phyloP scores from a whole-genome alignment of 2,888 invertebrate species.

The Leptopilina syphax region DNA sequence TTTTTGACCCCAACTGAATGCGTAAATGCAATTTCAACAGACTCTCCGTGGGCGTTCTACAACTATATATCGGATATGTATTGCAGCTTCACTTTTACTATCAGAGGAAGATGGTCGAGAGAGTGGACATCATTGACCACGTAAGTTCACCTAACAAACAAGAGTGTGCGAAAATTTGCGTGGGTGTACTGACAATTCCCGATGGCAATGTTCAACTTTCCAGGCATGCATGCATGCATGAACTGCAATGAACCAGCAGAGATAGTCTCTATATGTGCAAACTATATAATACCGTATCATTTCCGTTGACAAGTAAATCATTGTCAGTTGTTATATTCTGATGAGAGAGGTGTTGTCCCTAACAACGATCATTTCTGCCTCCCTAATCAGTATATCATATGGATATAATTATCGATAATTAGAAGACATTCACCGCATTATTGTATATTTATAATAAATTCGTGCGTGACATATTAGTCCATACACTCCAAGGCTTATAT shows the following conservation, averaged over 20 bases:
- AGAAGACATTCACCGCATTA: constrained; percentile 18
- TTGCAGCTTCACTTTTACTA: constrained; percentile 44
- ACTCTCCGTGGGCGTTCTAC: constrained; percentile 46
- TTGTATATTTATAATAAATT: neutral
- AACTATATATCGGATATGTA: constrained; percentile 11
- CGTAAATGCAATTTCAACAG: neutral
- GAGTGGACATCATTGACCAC: constrained; percentile 48
- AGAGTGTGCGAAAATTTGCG: constrained; percentile 50
- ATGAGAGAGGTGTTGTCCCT: constrained; percentile 55
- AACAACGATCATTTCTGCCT: constrained; percentile 39
- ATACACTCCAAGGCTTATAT: neutral
- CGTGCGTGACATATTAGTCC: neutral
- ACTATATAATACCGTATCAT: constrained; percentile 59
- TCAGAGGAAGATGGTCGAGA: constrained; percentile 43
- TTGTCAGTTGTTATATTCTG: constrained; percentile 58
- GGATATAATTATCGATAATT: constrained; percentile 22
- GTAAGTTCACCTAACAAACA: constrained; percentile 49
- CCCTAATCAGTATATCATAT: constrained; percentile 24
- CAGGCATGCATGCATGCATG: constrained; percentile 54
- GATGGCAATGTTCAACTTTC: constrained; percentile 53
- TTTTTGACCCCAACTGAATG: neutral
- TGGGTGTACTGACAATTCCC: constrained; percentile 64
- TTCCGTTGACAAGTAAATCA: constrained; percentile 67
- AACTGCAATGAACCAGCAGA: constrained; percentile 53
- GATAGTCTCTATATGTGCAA: constrained; percentile 44